Evolutionary conservation across 2,113 vertebrate species (phyloP).

Genomic region (Corynorhinus townsendii): DNA sequence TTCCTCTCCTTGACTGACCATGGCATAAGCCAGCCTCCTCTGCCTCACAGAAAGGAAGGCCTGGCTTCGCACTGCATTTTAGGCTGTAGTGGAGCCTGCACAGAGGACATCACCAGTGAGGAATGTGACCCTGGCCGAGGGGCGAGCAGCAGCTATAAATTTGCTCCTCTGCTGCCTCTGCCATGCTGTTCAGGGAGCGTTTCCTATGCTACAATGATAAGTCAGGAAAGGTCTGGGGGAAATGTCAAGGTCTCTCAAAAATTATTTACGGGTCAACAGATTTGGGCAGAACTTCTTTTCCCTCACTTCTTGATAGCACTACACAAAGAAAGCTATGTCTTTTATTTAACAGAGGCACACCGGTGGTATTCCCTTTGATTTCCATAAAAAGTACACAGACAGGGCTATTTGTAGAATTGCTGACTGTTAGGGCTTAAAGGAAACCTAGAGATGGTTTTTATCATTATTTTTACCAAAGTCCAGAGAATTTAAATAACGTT

Average conservation of each 20-base stretch:
- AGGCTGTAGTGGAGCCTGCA: neutral
- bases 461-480: neutral
- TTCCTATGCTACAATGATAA: neutral
- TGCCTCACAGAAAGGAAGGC: neutral
- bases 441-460: neutral
- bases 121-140: constrained; percentile 17
- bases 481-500: neutral
- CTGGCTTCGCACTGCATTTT: neutral
- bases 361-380: neutral
- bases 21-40: neutral
- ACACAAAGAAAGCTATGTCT: neutral
- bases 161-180: neutral
- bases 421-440: neutral
- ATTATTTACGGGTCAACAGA: neutral
- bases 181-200: neutral
- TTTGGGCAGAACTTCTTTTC: neutral
- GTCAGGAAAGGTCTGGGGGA: neutral
- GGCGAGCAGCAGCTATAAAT: neutral
- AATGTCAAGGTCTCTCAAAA: constrained; percentile 21
- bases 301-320: neutral
- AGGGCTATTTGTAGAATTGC: neutral
- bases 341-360: neutral
- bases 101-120: neutral
- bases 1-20: neutral
- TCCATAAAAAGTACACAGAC: neutral